Evolutionary conservation across 1,140 invertebrate species (phyloP).

Genomic region (Diorhabda elongata): DNA sequence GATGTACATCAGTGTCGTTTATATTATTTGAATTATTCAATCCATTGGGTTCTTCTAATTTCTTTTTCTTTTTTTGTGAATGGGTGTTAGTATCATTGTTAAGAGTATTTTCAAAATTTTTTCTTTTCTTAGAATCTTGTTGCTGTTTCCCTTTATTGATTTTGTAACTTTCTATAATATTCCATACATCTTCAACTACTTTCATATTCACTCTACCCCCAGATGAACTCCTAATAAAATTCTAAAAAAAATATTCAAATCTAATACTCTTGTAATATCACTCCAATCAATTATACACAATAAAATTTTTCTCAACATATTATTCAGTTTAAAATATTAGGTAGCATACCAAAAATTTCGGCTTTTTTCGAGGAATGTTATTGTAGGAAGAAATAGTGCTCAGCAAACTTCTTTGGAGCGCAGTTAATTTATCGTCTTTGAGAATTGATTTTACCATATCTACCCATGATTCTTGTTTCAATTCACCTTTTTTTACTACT

Average conservation of each 20-base stretch:
- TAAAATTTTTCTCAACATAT: no score
- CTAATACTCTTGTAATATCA: neutral
- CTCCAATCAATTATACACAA: neutral
- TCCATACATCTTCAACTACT: constrained; percentile 64
- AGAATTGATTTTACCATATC: constrained; percentile 75
- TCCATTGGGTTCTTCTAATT: constrained; percentile 3
- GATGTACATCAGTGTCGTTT: no score
- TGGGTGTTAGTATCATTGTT: neutral
- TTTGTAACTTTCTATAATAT: constrained; percentile 64
- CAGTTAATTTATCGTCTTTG: constrained; percentile 54
- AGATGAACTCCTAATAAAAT: constrained; percentile 63
- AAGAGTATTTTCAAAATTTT: neutral
- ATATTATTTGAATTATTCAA: no score
- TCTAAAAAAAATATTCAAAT: constrained; percentile 44
- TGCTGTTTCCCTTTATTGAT: constrained; percentile 17
- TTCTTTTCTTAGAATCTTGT: neutral
- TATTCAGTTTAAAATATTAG: no score
- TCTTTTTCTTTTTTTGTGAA: constrained; percentile 12
- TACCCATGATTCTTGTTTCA: constrained; percentile 86
- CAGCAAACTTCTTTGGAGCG: constrained; percentile 60
- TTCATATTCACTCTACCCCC: constrained; percentile 53
- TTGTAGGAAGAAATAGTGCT: constrained; percentile 68
- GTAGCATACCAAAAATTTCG: constrained; percentile 67
- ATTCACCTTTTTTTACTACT: constrained; percentile 77
- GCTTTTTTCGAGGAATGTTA: constrained; percentile 89